phyloP scores from a whole-genome alignment of 2,888 invertebrate species.

The Spisula subtruncata region DNA sequence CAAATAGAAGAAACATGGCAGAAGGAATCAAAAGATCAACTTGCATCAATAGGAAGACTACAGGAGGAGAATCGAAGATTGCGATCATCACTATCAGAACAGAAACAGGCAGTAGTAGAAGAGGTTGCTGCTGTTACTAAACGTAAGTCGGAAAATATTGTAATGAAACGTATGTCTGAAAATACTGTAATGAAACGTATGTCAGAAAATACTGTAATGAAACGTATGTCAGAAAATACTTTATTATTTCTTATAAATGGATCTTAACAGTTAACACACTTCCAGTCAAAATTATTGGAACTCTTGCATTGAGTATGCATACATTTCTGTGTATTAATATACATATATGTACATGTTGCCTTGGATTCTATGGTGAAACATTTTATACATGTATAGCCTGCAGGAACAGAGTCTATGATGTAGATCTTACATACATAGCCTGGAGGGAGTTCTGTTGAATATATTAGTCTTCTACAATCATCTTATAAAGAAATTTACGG shows the following conservation, averaged over 20 bases:
- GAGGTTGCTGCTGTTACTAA: conserved; percentile 80
- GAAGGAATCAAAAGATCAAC: conserved; percentile 96
- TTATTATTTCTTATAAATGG: neutral
- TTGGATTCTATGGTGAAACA: no score
- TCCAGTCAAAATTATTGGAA: no score
- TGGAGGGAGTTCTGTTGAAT: neutral
- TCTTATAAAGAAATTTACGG: no score
- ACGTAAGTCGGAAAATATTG: conserved; percentile 73
- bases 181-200: conserved; percentile 79
- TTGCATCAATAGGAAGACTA: conserved; percentile 93
- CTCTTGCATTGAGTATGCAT: no score
- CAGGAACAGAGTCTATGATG: no score
- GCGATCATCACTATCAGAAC: conserved; percentile 87
- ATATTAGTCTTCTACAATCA: neutral
- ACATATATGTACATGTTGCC: neutral
- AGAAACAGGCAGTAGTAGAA: conserved; percentile 81
- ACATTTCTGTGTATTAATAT: no score
- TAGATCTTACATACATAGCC: neutral
- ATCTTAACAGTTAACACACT: no score
- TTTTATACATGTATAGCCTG: no score
- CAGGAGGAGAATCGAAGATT: conserved; percentile 97
- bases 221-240: conserved; percentile 74
- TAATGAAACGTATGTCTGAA: conserved; percentile 79
- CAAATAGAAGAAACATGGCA: conserved; percentile 98
- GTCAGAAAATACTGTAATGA: conserved; percentile 73